Conservation (phyloP, 2,113 vertebrate genomes). For the Ivindomyrus marchei region DNA sequence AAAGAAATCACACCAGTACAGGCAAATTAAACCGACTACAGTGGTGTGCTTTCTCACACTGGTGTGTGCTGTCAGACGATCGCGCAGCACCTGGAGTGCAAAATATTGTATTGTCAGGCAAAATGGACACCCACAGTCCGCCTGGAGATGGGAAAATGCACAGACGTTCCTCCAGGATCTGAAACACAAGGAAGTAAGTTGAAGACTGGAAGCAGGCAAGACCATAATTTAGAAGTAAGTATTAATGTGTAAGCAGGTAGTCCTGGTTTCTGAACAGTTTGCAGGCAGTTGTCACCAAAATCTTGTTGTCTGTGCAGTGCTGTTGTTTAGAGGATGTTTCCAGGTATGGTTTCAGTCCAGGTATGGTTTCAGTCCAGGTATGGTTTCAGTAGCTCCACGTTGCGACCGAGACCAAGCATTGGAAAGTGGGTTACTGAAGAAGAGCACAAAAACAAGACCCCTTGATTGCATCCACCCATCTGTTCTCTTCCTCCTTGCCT, state of each 20-base stretch:
- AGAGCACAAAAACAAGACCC: not conserved
- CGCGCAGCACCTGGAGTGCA: slow-evolving; percentile 52
- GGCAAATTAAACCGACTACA: not conserved
- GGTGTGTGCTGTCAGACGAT: not conserved
- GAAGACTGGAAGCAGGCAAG: not conserved
- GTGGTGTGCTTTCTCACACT: not conserved
- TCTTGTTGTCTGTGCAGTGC: slow-evolving; percentile 56
- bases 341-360: slow-evolving; percentile 49
- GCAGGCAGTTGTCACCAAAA: slow-evolving; percentile 67
- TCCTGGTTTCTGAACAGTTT: slow-evolving; percentile 62
- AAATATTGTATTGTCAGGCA: slow-evolving; percentile 69
- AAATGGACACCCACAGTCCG: slow-evolving; percentile 56
- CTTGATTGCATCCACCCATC: not conserved
- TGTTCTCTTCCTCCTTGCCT: not conserved
- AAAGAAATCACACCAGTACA: not conserved
- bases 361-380: slow-evolving; percentile 44
- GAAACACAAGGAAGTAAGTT: not conserved
- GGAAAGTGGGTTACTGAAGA: not conserved
- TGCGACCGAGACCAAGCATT: slow-evolving; percentile 51
- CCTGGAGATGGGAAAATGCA: slow-evolving; percentile 54
- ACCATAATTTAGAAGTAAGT: not conserved
- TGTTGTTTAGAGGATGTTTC: slow-evolving; percentile 49
- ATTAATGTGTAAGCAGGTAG: slow-evolving; percentile 48
- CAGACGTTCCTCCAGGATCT: slow-evolving; percentile 63
- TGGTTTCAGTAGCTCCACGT: slow-evolving; percentile 61